A percentile compares a stretch with the other conserved stretches of the same genome.
Evolutionary conservation across 2,888 invertebrate species (phyloP).

Genomic region (Eudasyphora cyanicolor): DNA sequence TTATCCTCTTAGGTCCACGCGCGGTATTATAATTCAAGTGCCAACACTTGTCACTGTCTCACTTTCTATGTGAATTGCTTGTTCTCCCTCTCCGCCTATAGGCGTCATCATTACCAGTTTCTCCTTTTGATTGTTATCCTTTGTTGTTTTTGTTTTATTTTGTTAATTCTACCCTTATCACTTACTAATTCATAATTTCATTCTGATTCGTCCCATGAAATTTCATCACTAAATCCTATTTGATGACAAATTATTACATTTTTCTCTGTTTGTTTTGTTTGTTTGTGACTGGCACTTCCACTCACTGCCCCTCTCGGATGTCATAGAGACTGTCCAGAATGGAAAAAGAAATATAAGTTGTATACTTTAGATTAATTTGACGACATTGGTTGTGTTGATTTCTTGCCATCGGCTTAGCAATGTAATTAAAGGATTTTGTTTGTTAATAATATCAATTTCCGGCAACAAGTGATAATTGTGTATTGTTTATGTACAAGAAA

Average conservation of each 20-base stretch:
- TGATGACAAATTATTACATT: slow-evolving; percentile 51
- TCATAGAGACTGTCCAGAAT: not conserved
- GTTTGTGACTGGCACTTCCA: not conserved
- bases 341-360: not conserved
- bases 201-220: slow-evolving; percentile 26
- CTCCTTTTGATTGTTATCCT: not conserved
- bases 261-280: slow-evolving; percentile 1
- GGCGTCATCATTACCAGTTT: not conserved
- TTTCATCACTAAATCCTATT: slow-evolving; percentile 48
- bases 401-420: slow-evolving; percentile 13
- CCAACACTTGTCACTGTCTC: slow-evolving; percentile 10
- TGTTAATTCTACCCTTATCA: slow-evolving; percentile 21
- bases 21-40: not conserved
- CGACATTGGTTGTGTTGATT: not conserved
- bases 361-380: slow-evolving; percentile 4
- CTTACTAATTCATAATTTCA: slow-evolving; percentile 29
- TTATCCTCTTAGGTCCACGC: not conserved
- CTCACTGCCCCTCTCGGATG: not conserved
- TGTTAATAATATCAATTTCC: slow-evolving; percentile 21
- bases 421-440: slow-evolving; percentile 37
- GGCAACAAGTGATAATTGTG: slow-evolving; percentile 15
- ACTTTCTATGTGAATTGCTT: not conserved
- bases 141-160: not conserved
- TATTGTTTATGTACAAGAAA: not conserved
- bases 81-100: not conserved